A percentile compares a stretch with the other conserved stretches of the same genome.
phyloP scores from a whole-genome alignment of 2,888 invertebrate species.

The Nowickia ferox region DNA sequence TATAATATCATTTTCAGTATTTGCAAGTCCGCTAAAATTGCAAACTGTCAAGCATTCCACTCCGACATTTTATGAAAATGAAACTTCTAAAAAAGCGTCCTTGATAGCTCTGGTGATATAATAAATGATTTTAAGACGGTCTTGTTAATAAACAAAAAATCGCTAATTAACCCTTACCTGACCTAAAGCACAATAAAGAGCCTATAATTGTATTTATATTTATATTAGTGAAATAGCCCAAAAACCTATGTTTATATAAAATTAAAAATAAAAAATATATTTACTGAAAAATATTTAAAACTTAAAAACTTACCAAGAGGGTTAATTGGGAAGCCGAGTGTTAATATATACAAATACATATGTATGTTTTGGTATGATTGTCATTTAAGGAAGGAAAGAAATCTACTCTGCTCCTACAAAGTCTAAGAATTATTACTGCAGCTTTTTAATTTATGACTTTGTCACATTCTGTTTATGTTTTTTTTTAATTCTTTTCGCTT shows the following conservation, averaged over 20 bases:
- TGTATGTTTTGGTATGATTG: constrained; percentile 23
- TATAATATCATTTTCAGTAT: neutral
- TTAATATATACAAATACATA: neutral
- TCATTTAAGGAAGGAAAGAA: constrained; percentile 36
- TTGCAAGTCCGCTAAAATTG: neutral
- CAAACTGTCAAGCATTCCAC: constrained; percentile 28
- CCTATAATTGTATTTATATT: neutral
- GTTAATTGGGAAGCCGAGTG: constrained; percentile 41
- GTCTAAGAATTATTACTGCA: constrained; percentile 64
- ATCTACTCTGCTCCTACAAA: constrained; percentile 21
- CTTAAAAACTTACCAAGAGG: constrained; percentile 9
- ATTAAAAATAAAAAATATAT: neutral
- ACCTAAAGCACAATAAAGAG: neutral
- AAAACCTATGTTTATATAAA: too few relatives aligned
- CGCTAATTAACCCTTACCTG: constrained; percentile 31
- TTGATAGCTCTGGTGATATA: constrained; percentile 34
- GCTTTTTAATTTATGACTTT: constrained; percentile 68
- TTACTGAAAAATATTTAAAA: neutral
- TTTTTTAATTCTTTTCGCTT: constrained; percentile 36
- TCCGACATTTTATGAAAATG: neutral
- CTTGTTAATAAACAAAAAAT: constrained; percentile 19
- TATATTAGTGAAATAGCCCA: too few relatives aligned
- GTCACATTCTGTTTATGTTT: constrained; percentile 66
- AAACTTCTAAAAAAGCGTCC: constrained; percentile 19
- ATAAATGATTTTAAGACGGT: constrained; percentile 15